Evolutionary conservation across 2,888 invertebrate species (phyloP), one percentile per base, ranked within the genome.

Genomic region (Acronicta psi): DNA sequence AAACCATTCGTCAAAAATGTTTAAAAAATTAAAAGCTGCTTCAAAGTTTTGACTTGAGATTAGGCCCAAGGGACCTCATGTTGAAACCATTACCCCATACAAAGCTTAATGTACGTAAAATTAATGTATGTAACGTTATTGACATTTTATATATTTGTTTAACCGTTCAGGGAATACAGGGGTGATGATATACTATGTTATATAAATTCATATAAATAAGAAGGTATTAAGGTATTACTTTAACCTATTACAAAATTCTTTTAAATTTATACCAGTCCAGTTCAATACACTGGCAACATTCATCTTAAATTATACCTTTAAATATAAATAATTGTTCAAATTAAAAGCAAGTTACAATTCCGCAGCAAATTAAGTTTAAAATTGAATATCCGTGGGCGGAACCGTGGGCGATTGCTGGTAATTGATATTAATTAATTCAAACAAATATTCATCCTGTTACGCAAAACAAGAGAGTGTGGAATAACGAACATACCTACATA

Each of bases 381-480:
- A 59, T 57, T 47, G 18, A 42, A 72, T 56, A 38, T 46, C 16
- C 45, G 36, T 53, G 16, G 38, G 42, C 14, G 52, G 47, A 70
- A 53, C 44, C 40, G 52, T 50, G 29, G 59, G 42, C 46, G 47
- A 61, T 60, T 41, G 56, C 38, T 52, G 47, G 51, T 64, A 69
- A 73, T 69, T 72, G 69, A 58, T 64, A 72, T 71, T 72, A 80
- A 81, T 81, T 77, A 81, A 77, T 80, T 81, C 78, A 80, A 79
- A 79, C 81, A 78, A 79, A 79, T 80, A 85, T 77, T 80, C 86
- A 80, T 81, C 77, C 81, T 75, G 75, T 79, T 77, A 79, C 77
- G 82, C 80, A 81, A 85, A 82, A 84, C 81, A 84, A 75, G 82
- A 72, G 76, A 67, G 70, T 78, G 68, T 80, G 80, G 78, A 79